Conservation (phyloP, 2,113 vertebrate species). For the Chiloscyllium plagiosum region DNA sequence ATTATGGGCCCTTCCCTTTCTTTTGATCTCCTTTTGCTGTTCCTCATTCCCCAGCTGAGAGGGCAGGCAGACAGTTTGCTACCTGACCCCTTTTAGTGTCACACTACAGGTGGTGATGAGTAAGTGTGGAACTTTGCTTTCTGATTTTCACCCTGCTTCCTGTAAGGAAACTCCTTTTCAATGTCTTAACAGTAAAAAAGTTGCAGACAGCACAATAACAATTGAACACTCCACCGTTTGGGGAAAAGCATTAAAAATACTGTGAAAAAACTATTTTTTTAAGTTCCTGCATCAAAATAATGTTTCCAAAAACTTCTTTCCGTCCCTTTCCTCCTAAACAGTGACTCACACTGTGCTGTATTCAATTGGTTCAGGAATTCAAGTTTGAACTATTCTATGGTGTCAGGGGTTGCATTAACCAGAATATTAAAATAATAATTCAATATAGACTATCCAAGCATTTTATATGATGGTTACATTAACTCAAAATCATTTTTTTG, state of each 20-base stretch:
- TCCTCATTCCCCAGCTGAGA: background rate
- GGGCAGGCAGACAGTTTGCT: background rate
- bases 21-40: background rate
- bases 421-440: background rate
- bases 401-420: background rate
- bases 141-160: background rate
- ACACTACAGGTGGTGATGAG: background rate
- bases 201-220: background rate
- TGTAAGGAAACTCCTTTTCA: background rate
- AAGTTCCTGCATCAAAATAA: background rate
- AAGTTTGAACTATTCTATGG: background rate
- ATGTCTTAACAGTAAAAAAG: background rate
- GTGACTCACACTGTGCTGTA: background rate
- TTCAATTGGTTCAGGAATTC: background rate
- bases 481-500: background rate
- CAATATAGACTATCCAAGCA: background rate
- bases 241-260: background rate
- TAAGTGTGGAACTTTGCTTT: background rate
- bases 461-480: background rate
- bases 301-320: background rate
- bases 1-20: background rate
- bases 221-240: background rate
- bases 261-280: background rate
- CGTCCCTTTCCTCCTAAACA: background rate
- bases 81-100: background rate